Evolutionary conservation across 2,797 vertebrate genomes (phyloP).

Genomic region (Lepilemur ruficaudatus): DNA sequence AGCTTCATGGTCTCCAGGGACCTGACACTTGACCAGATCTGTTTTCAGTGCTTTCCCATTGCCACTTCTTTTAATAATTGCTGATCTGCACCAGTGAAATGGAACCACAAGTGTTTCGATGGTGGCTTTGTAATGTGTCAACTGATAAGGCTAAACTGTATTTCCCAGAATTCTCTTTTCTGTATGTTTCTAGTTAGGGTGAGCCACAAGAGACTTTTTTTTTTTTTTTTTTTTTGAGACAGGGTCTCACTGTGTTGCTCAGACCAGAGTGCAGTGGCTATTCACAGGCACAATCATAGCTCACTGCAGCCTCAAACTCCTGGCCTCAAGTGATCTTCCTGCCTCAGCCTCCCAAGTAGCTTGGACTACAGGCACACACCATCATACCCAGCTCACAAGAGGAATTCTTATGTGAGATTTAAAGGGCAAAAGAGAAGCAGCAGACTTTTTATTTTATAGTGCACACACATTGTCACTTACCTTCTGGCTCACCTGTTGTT

Average conservation of each 20-base stretch:
- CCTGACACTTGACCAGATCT: background rate
- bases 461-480: background rate
- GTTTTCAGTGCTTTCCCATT: background rate
- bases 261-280: background rate
- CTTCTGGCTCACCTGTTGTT: background rate
- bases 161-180: constrained; percentile 14
- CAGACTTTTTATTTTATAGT: background rate
- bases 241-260: background rate
- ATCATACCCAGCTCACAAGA: background rate
- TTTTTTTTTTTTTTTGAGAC: background rate
- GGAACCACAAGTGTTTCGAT: background rate
- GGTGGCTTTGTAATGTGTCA: background rate
- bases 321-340: background rate
- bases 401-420: background rate
- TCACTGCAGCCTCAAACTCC: background rate
- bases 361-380: background rate
- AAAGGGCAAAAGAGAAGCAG: background rate
- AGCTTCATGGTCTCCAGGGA: background rate
- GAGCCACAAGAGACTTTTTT: background rate
- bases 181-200: background rate
- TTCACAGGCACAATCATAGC: background rate
- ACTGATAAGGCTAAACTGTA: background rate
- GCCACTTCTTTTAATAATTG: background rate
- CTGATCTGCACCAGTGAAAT: background rate
- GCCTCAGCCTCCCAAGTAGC: background rate